Conservation (phyloP, 2,888 invertebrate species). For the Tetragonula carbonaria region DNA sequence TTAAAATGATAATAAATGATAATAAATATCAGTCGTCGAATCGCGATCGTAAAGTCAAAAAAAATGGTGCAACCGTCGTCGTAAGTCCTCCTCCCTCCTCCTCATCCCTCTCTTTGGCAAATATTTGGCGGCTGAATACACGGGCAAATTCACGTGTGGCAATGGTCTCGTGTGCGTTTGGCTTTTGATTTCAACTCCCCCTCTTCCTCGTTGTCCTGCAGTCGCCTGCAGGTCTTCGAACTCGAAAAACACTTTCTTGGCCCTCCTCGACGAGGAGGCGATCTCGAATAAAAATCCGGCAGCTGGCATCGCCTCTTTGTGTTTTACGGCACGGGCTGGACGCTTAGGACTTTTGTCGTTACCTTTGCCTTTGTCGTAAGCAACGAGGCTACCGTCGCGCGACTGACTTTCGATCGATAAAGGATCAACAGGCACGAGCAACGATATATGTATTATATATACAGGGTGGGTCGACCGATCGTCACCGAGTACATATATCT, state of each 20-base stretch:
- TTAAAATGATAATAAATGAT: too few relatives aligned
- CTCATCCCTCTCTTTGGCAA: constrained; percentile 8
- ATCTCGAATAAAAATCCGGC: constrained; percentile 74
- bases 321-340: constrained; percentile 71
- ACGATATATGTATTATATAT: constrained; percentile 1
- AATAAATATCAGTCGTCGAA: not conserved
- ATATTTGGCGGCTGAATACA: constrained; percentile 29
- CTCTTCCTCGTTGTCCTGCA: constrained; percentile 47
- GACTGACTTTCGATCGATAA: constrained; percentile 72
- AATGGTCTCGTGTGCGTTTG: constrained; percentile 46
- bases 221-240: constrained; percentile 64
- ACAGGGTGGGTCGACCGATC: constrained; percentile 1
- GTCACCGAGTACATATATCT: not conserved
- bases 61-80: constrained; percentile 20
- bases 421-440: constrained; percentile 55
- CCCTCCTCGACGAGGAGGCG: constrained; percentile 57
- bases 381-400: constrained; percentile 59
- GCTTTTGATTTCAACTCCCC: constrained; percentile 57
- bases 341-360: constrained; percentile 74
- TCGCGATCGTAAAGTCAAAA: not conserved
- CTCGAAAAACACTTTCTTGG: constrained; percentile 52
- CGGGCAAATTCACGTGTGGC: constrained; percentile 44
- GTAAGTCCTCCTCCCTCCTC: not conserved
- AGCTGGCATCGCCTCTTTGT: constrained; percentile 73
- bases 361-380: constrained; percentile 60